Evolutionary conservation across 2,797 vertebrate species (phyloP).

Genomic region (Myotis findleyi): DNA sequence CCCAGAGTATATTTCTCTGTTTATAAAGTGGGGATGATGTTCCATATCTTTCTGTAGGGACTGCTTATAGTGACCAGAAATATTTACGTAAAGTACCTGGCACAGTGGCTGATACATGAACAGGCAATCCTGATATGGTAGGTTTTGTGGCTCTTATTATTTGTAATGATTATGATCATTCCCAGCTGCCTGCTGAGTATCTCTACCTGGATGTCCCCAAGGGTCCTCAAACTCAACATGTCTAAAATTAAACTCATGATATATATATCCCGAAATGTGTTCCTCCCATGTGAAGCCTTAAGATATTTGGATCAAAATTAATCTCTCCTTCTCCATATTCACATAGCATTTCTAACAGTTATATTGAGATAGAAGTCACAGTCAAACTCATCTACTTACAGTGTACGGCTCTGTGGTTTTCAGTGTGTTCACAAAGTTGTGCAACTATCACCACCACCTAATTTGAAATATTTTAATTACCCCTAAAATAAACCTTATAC

Average conservation of each 20-base stretch:
- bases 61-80: background rate
- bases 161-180: background rate
- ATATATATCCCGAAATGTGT: no score
- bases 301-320: background rate
- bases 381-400: background rate
- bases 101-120: background rate
- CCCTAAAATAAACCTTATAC: background rate
- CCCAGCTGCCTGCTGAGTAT: background rate
- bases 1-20: background rate
- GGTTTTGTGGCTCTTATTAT: background rate
- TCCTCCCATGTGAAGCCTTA: conserved; percentile 18
- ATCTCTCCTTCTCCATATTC: background rate
- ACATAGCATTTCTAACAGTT: background rate
- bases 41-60: background rate
- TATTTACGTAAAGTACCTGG: background rate
- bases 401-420: background rate
- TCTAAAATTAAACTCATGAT: background rate
- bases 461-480: background rate
- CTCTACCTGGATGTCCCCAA: background rate
- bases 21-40: background rate
- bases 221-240: background rate
- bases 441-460: background rate
- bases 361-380: background rate
- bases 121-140: background rate
- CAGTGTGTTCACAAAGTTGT: background rate